Conservation (phyloP, 2,797 vertebrate species). For the Mormyrus proboscirostris region DNA sequence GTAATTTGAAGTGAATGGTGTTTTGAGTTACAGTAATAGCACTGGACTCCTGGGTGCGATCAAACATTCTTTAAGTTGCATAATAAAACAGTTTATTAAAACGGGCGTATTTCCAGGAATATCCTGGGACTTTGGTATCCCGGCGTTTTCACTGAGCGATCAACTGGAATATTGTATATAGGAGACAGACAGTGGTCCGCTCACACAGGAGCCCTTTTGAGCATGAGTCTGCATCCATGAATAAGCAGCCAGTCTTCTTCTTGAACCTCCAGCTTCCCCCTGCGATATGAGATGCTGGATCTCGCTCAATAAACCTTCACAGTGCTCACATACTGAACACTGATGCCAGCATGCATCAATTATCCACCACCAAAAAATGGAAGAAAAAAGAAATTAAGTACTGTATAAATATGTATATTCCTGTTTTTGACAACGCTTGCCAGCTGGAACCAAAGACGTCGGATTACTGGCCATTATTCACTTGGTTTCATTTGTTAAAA, state of each 20-base stretch:
- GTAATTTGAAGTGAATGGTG: neutral
- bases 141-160: neutral
- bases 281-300: neutral
- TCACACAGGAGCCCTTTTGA: neutral
- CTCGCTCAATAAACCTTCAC: slow-evolving; percentile 1
- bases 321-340: neutral
- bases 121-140: neutral
- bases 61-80: neutral
- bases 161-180: neutral
- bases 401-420: slow-evolving; percentile 18
- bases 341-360: slow-evolving; percentile 13
- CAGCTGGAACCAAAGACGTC: slow-evolving; percentile 6
- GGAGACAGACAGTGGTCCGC: neutral
- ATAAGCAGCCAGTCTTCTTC: neutral
- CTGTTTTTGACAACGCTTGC: neutral
- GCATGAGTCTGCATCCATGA: neutral
- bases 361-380: neutral
- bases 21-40: neutral
- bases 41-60: neutral
- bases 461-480: slow-evolving; percentile 15
- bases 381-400: neutral
- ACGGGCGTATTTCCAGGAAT: neutral
- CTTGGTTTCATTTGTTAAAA: neutral
- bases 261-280: neutral
- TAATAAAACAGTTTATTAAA: neutral